Conservation (phyloP, 2,797 vertebrate genomes). For the Dendrocincla tyrannina region DNA sequence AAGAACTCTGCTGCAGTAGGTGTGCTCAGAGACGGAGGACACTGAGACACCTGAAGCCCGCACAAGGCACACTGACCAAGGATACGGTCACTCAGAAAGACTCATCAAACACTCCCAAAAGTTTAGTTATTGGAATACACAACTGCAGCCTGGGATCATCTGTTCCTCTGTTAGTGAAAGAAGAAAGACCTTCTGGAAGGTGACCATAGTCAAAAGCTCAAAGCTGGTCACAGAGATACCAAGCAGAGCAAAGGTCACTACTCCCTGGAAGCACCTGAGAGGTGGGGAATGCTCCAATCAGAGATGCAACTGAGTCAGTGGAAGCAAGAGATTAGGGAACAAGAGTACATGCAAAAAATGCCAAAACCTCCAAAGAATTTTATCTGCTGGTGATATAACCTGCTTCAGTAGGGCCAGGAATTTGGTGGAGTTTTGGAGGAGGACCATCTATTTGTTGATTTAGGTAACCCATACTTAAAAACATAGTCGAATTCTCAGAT, state of each 20-base stretch:
- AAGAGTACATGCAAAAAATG: not conserved
- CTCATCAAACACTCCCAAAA: accelerated
- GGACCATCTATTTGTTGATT: not conserved
- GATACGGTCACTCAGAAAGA: not conserved
- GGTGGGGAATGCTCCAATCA: not conserved
- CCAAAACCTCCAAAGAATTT: not conserved
- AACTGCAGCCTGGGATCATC: not conserved
- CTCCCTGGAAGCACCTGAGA: not conserved
- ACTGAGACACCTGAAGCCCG: not conserved
- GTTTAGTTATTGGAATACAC: too few relatives aligned
- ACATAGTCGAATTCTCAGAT: not conserved
- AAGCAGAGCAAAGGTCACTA: not conserved
- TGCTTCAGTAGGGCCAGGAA: not conserved
- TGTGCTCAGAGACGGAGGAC: not conserved
- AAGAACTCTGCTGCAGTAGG: not conserved
- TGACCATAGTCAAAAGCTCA: not conserved
- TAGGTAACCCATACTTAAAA: not conserved
- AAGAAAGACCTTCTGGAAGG: too few relatives aligned
- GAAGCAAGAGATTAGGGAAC: not conserved
- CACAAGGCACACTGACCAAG: accelerated
- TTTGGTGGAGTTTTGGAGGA: not conserved
- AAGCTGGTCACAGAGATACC: not conserved
- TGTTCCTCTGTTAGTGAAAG: not conserved
- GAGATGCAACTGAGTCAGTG: not conserved
- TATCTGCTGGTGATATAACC: not conserved